These are phyloP conservation scores for Micoletzkya japonica DNA, from an alignment of 2,888 invertebrate genomes.

Conservation along the genomic window DNA sequence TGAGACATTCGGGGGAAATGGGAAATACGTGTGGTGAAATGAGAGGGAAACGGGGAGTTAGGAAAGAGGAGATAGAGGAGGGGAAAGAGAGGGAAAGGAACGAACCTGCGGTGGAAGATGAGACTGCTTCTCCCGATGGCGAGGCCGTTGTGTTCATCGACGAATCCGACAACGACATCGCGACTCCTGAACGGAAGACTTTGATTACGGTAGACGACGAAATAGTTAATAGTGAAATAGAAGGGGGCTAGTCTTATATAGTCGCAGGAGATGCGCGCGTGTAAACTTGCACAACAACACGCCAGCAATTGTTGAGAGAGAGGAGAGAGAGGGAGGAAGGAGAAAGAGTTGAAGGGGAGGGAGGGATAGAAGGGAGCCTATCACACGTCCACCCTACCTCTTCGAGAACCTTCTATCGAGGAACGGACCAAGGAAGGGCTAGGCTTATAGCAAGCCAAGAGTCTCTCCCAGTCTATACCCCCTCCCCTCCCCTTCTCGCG, in stretches of 20 bases:
- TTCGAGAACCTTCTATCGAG: neutral
- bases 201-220: neutral
- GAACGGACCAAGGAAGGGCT: too few species aligned
- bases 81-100: neutral
- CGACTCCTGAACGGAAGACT: neutral
- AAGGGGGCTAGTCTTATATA: too few species aligned
- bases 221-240: too few species aligned
- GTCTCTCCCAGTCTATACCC: too few species aligned
- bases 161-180: neutral
- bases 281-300: too few species aligned
- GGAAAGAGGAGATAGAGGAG: neutral
- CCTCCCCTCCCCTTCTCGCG: too few species aligned
- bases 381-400: neutral
- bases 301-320: neutral
- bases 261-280: too few species aligned
- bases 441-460: too few species aligned
- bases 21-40: too few species aligned
- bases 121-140: neutral
- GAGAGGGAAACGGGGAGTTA: conserved; percentile 2
- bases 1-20: conserved; percentile 3
- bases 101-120: neutral
- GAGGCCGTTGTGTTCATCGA: neutral
- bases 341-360: neutral
- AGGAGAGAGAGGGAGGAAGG: neutral
- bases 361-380: neutral